phyloP scores from a whole-genome alignment of 2,888 invertebrate species.

The Drosophila hamatofila region DNA sequence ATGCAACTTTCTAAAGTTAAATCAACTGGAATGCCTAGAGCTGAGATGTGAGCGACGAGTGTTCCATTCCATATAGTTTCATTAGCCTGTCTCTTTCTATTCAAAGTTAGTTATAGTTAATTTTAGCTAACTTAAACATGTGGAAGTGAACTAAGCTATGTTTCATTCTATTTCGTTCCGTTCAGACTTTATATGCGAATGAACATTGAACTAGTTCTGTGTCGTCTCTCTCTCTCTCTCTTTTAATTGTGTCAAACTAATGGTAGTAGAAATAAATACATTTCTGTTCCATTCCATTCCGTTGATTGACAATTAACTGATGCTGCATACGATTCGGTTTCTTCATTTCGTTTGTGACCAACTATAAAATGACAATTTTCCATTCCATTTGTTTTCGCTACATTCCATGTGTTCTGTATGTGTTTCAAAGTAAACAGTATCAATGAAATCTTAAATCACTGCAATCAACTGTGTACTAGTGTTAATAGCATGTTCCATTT shows the following conservation, averaged over 20 bases:
- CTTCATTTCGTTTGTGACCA: neutral
- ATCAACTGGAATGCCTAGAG: constrained; percentile 62
- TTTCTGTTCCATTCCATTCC: neutral
- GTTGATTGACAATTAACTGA: neutral
- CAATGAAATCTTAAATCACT: neutral
- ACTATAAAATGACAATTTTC: neutral
- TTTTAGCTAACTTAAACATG: neutral
- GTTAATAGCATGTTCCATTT: constrained; percentile 4
- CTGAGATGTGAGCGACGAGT: constrained; percentile 39
- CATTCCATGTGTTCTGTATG: neutral
- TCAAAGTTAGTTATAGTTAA: neutral
- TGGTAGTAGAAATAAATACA: too few species aligned
- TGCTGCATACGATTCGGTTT: neutral
- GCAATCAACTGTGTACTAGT: too few species aligned
- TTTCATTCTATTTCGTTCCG: constrained; percentile 2
- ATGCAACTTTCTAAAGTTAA: constrained; percentile 28
- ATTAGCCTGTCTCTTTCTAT: neutral
- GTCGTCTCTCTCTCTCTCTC: neutral
- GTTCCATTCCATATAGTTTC: constrained; percentile 18
- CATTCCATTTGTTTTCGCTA: neutral
- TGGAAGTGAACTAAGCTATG: neutral
- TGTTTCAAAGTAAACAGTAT: neutral
- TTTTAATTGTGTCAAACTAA: too few species aligned
- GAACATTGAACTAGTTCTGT: neutral
- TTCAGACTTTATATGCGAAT: neutral